These are phyloP conservation scores for Diachrysia chrysitis DNA, from an alignment of 2,888 invertebrate genomes.

Conservation along the genomic window DNA sequence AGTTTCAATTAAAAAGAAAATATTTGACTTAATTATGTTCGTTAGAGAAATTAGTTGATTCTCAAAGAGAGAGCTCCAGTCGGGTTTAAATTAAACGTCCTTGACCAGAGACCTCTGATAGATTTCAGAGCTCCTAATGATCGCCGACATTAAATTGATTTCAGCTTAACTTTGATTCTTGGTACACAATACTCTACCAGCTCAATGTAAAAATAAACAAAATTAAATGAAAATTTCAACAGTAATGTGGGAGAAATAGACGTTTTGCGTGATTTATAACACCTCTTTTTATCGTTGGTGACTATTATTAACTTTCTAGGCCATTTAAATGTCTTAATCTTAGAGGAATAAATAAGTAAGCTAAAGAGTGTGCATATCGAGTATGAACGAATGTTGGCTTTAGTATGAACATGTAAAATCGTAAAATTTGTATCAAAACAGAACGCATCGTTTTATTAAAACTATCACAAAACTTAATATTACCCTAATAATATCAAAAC, in stretches of 20 bases:
- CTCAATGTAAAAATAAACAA: slow-evolving; percentile 11
- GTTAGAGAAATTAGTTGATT: slow-evolving; percentile 29
- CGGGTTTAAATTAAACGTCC: slow-evolving; percentile 46
- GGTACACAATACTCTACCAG: slow-evolving; percentile 9
- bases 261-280: background rate
- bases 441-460: too few species aligned
- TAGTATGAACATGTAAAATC: too few species aligned
- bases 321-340: background rate
- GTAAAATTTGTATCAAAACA: too few species aligned
- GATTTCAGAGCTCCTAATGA: slow-evolving; percentile 46
- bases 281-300: background rate
- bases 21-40: slow-evolving; percentile 37
- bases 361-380: too few species aligned
- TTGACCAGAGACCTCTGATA: slow-evolving; percentile 41
- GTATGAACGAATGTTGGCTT: too few species aligned
- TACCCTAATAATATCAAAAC: too few species aligned
- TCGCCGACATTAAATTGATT: slow-evolving; percentile 51
- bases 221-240: slow-evolving; percentile 7
- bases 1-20: slow-evolving; percentile 38
- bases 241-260: background rate
- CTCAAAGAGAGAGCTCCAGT: slow-evolving; percentile 41
- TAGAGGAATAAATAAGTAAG: too few species aligned
- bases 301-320: background rate
- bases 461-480: too few species aligned
- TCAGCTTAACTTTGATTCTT: slow-evolving; percentile 26